Evolutionary conservation across 35 echinoderm and acorn worm species (phyloP).

Genomic region (Ophiothrix spiculata): DNA sequence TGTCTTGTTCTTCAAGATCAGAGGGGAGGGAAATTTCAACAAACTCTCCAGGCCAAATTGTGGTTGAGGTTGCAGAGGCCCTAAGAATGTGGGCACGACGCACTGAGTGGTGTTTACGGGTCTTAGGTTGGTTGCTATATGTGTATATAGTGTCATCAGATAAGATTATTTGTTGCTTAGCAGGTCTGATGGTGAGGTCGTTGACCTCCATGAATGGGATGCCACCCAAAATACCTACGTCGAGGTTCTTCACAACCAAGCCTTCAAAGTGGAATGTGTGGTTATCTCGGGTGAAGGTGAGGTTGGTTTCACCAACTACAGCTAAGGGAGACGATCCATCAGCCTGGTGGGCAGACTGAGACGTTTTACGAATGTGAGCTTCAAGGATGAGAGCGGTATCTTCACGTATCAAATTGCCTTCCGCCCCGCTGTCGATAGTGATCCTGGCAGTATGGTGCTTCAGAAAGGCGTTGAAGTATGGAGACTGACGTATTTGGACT

Average conservation of each 20-base stretch:
- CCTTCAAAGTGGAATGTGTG: slow-evolving; percentile 45
- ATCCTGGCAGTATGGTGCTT: slow-evolving; percentile 11
- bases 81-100: slow-evolving; percentile 27
- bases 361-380: not conserved
- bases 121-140: not conserved
- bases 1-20: not conserved
- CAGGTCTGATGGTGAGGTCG: slow-evolving; percentile 13
- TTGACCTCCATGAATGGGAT: slow-evolving; percentile 57
- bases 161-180: not conserved
- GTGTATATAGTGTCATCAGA: not conserved
- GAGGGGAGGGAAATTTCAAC: not conserved
- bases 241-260: slow-evolving; percentile 53
- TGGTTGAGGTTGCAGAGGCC: slow-evolving; percentile 8
- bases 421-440: slow-evolving; percentile 6
- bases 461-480: slow-evolving; percentile 18
- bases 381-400: not conserved
- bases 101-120: not conserved
- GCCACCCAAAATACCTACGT: slow-evolving; percentile 47
- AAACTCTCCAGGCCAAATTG: slow-evolving; percentile 24
- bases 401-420: slow-evolving; percentile 3
- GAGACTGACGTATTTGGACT: slow-evolving; percentile 20
- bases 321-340: slow-evolving; percentile 58
- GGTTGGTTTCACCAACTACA: slow-evolving; percentile 47
- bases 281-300: slow-evolving; percentile 39
- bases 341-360: slow-evolving; percentile 66